Evolutionary conservation across 2,113 vertebrate species (phyloP).

Genomic region (Centropus unirufus): DNA sequence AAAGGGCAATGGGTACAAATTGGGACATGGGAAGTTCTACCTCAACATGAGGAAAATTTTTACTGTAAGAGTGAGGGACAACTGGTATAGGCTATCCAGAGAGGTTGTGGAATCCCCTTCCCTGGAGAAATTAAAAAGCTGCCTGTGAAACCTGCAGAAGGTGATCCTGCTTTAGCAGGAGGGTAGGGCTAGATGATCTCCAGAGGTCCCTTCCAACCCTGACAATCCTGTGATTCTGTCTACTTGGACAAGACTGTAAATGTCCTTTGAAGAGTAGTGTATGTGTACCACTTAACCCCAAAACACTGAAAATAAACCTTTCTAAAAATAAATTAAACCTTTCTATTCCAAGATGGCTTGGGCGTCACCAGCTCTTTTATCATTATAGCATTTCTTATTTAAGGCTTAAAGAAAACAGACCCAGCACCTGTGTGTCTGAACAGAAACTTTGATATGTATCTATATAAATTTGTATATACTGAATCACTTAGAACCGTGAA

Average conservation of each 20-base stretch:
- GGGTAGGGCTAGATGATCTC: too few species aligned
- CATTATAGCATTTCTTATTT: background rate
- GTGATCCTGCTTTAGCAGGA: too few species aligned
- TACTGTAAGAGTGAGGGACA: too few species aligned
- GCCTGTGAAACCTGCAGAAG: too few species aligned
- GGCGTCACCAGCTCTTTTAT: accelerated
- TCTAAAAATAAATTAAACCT: background rate
- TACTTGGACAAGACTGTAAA: background rate
- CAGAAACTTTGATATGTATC: background rate
- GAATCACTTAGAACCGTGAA: background rate
- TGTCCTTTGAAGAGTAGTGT: background rate
- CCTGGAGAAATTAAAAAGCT: too few species aligned
- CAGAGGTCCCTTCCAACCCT: too few species aligned
- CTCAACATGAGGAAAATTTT: too few species aligned
- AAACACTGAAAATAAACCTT: background rate
- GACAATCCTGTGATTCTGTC: too few species aligned
- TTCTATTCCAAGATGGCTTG: background rate
- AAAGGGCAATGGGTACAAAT: too few species aligned
- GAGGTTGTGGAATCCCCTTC: too few species aligned
- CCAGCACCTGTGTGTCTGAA: background rate
- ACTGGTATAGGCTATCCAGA: too few species aligned
- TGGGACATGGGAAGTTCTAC: too few species aligned
- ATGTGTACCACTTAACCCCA: background rate
- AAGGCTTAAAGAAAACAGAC: background rate
- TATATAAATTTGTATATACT: background rate